phyloP scores from a whole-genome alignment of 1,140 invertebrate species.

The Bicyclus anynana region DNA sequence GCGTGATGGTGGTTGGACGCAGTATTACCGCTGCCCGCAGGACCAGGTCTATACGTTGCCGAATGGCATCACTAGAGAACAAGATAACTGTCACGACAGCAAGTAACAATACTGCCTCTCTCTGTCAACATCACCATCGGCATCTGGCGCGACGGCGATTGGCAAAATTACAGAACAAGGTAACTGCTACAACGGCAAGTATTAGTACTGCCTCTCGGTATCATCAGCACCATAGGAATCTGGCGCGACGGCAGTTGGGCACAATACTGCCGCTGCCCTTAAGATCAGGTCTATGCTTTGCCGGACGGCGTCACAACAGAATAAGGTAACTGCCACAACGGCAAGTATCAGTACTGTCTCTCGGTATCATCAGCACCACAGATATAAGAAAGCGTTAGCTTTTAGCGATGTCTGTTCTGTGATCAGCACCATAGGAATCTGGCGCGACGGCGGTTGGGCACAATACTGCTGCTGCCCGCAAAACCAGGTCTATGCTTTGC shows the following conservation, averaged over 20 bases:
- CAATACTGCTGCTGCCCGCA: constrained; percentile 80
- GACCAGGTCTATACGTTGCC: constrained; percentile 78
- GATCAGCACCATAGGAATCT: constrained; percentile 83
- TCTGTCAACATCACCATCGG: constrained; percentile 81
- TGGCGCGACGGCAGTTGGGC: constrained; percentile 83
- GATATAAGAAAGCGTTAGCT: too few relatives aligned
- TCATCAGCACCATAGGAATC: constrained; percentile 82
- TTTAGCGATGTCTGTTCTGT: too few relatives aligned
- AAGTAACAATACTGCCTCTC: constrained; percentile 80
- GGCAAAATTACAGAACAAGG: too few relatives aligned
- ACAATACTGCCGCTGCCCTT: constrained; percentile 79
- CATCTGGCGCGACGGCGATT: constrained; percentile 81
- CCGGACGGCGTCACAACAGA: constrained; percentile 75
- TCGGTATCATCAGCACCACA: constrained; percentile 79
- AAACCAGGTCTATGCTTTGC: constrained; percentile 78
- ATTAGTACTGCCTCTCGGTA: constrained; percentile 79
- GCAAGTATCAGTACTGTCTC: constrained; percentile 80
- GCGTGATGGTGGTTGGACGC: constrained; percentile 82
- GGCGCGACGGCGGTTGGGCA: constrained; percentile 82
- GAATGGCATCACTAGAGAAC: constrained; percentile 72
- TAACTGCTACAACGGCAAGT: constrained; percentile 80
- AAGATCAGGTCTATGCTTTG: constrained; percentile 78
- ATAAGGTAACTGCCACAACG: constrained; percentile 80
- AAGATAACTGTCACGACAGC: constrained; percentile 80
- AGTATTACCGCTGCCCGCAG: constrained; percentile 79